Base-by-base conservation (phyloP, 2,113 vertebrate genomes). In the Trinectes maculatus region DNA sequence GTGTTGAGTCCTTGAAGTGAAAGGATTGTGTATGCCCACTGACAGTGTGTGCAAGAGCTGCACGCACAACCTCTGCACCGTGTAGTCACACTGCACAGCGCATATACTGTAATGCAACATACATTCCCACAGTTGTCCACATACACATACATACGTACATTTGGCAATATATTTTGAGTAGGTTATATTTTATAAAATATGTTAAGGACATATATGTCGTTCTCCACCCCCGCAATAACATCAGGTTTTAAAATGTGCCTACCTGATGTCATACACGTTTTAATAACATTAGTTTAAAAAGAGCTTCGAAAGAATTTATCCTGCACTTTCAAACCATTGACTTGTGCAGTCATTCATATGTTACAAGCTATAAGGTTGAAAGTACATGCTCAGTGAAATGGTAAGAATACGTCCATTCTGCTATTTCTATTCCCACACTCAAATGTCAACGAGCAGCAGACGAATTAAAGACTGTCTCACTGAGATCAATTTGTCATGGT, bases 1-100 rank as follows among this genome's bases (percentile, higher is more conserved):
- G 53, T 72, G 76, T 74, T 1, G 21, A 73, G 60, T 77, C 75
- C 79, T 84, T 85, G 79, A 81, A 83, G 76, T 80, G 69, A 66
- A 76, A 61, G 55, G 44, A 59, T 69, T 52, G 52, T 76, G 69
- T 71, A 13, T 77, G 71, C 28, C 53, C 18, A 29, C 43, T 61
- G 60, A 73, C 58, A 40, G 51, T 43, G 57, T 77, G 67, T 66
- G 74, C 47, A 31, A n/a, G 22, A 52, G 46, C 69, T 34, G 33
- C 40, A 44, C 8, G 12, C 63, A 57, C 57, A 59, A 15, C 56
- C 4, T 1, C 4, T 28, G 22, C 43, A 57, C 67, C 39, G 65
- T 31, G 28, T 48, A 61, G 52, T 52, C 54, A 39, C 48, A 55
- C 24, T 15, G 1, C 19, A 26, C 15, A 49, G 10, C 25, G 33